Percentiles rank a stretch among this genome's conserved stretches.
Conservation (phyloP, 1,140 invertebrate species). For the Artemia franciscana region DNA sequence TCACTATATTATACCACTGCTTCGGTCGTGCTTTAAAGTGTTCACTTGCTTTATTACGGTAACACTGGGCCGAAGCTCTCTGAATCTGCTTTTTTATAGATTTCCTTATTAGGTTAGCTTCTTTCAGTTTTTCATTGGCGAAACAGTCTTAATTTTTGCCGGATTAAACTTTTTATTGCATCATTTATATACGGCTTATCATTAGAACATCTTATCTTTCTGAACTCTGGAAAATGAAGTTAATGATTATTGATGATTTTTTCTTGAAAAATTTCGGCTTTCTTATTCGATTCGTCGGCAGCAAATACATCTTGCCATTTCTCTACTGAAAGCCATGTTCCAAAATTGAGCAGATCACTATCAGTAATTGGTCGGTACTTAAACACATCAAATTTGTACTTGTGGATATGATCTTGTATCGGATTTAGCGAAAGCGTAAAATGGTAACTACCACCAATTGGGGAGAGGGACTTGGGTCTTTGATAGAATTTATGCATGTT, state of each 20-base stretch:
- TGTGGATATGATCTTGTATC: background rate
- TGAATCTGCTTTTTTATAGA: background rate
- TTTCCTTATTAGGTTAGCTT: background rate
- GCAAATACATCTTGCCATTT: background rate
- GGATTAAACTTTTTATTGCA: background rate
- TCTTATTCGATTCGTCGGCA: background rate
- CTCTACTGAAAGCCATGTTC: background rate
- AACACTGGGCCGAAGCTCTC: background rate
- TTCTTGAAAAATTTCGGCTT: background rate
- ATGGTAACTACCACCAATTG: background rate
- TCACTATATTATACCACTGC: background rate
- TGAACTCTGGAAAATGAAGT: background rate
- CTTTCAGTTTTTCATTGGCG: background rate
- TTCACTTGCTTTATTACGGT: background rate
- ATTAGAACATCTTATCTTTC: background rate
- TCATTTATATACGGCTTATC: background rate
- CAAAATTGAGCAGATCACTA: background rate
- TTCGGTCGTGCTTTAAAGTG: background rate
- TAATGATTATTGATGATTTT: background rate
- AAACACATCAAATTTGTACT: background rate
- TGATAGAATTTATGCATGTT: background rate
- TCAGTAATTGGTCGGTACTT: background rate
- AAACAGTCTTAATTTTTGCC: background rate
- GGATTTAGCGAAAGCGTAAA: background rate
- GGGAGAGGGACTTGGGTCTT: background rate